A percentile compares a stretch with the other conserved stretches of the same genome.
These are phyloP conservation scores for Artibeus lituratus DNA, from an alignment of 2,797 vertebrate genomes.

Conservation along the genomic window DNA sequence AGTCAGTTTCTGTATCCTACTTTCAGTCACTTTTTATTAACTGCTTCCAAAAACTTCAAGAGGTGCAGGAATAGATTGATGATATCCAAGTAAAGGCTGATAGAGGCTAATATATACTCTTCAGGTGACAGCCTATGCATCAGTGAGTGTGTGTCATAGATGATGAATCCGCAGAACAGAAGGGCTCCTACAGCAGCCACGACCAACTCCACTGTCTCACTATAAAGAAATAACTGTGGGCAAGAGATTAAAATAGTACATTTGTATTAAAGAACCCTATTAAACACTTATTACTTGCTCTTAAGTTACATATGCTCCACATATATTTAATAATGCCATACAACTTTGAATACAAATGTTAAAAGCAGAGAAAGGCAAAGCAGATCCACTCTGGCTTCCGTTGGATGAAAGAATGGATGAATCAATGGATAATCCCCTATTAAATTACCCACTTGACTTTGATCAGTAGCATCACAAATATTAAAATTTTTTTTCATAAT, in stretches of 20 bases:
- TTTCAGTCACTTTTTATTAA: constrained; percentile 90
- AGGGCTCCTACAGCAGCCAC: constrained; percentile 90
- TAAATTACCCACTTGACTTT: not conserved
- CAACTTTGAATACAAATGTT: constrained; percentile 1
- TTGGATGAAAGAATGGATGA: not conserved
- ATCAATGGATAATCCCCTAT: not conserved
- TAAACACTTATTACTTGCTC: not conserved
- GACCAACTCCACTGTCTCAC: constrained; percentile 86
- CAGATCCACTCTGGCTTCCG: not conserved
- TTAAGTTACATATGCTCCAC: not conserved
- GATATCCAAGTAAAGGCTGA: constrained; percentile 95
- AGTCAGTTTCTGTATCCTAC: constrained; percentile 2
- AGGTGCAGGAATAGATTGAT: constrained; percentile 95
- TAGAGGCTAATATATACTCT: constrained; percentile 94
- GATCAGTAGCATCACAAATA: constrained; percentile 23
- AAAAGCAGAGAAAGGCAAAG: constrained; percentile 5
- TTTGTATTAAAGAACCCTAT: not conserved
- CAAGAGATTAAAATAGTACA: constrained; percentile 52
- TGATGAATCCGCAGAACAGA: constrained; percentile 96
- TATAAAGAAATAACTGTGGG: constrained; percentile 91
- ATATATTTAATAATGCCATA: constrained; percentile 1
- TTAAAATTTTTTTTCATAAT: constrained; percentile 25
- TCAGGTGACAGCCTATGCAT: constrained; percentile 97
- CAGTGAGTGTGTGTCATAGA: constrained; percentile 93
- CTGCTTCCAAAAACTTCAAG: constrained; percentile 89